Conservation (phyloP, 1,140 invertebrate genomes). For the Heterodera schachtii region DNA sequence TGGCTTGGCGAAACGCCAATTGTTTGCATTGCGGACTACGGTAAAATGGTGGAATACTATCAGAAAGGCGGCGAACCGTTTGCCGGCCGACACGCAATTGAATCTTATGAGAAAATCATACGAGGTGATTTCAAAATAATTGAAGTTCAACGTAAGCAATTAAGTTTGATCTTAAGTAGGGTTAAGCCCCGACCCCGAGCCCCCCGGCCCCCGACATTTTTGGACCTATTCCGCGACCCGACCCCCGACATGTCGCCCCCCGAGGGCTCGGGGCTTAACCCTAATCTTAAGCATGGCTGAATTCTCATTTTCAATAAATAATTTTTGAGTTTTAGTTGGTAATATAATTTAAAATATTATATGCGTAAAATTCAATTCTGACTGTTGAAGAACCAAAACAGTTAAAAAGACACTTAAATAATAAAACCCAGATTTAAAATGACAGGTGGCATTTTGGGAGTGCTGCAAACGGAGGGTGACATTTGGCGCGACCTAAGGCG, state of each 20-base stretch:
- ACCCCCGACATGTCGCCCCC: no score
- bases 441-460: conserved; percentile 37
- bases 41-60: conserved; percentile 35
- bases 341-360: no score
- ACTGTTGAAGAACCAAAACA: not conserved
- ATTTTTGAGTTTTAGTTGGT: no score
- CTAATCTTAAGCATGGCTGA: no score
- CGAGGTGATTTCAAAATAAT: not conserved
- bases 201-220: no score
- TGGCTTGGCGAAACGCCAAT: conserved; percentile 41
- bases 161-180: no score
- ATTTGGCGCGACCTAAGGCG: conserved; percentile 44
- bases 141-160: no score
- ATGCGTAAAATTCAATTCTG: no score
- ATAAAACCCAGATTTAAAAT: conserved; percentile 4
- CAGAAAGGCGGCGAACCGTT: conserved; percentile 39
- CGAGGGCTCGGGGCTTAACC: no score
- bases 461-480: conserved; percentile 39
- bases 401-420: conserved; percentile 8
- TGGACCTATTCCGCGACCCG: no score
- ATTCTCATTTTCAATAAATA: no score
- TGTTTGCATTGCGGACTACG: conserved; percentile 37
- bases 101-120: conserved; percentile 5
- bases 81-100: conserved; percentile 33
- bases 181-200: no score